phyloP scores from a whole-genome alignment of 2,797 vertebrate genomes.

The Arrhamphus sclerolepis region DNA sequence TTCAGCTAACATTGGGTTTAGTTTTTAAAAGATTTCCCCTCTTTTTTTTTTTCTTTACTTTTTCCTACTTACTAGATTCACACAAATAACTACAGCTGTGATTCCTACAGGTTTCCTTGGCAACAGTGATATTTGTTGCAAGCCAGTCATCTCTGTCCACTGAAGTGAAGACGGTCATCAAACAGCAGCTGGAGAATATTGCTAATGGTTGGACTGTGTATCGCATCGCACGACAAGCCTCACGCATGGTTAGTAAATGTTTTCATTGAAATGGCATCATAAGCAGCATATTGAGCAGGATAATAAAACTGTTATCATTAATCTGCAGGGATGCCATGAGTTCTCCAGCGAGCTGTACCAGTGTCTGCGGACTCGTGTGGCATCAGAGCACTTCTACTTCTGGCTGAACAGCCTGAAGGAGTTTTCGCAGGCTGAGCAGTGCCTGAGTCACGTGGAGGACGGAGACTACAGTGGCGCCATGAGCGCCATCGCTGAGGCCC shows the following conservation, averaged over 20 bases:
- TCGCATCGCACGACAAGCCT: slow-evolving; percentile 95
- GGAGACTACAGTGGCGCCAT: slow-evolving; percentile 90
- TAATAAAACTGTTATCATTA: not conserved
- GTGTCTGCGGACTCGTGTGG: slow-evolving; percentile 94
- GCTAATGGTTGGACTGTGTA: slow-evolving; percentile 98
- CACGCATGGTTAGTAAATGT: slow-evolving; percentile 86
- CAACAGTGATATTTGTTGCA: slow-evolving; percentile 97
- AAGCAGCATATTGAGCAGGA: not conserved
- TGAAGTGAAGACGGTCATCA: slow-evolving; percentile 93
- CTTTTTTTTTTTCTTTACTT: not conserved
- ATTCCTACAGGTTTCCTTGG: slow-evolving; percentile 89
- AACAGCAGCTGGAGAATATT: slow-evolving; percentile 92
- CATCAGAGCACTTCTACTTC: slow-evolving; percentile 99
- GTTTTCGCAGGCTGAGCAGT: slow-evolving; percentile 96
- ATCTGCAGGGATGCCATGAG: slow-evolving; percentile 91
- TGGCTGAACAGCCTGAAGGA: slow-evolving; percentile 98
- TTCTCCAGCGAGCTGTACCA: slow-evolving; percentile 96
- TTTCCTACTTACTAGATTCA: not conserved
- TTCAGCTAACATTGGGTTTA: too few species aligned
- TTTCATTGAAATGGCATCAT: not conserved
- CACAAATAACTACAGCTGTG: not conserved
- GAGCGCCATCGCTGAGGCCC: slow-evolving; percentile 91
- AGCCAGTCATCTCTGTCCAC: slow-evolving; percentile 92
- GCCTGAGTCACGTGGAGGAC: slow-evolving; percentile 88
- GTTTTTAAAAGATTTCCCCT: not conserved